These are phyloP conservation scores for Plecotus auritus DNA, from an alignment of 2,113 vertebrate genomes.

Conservation along the genomic window DNA sequence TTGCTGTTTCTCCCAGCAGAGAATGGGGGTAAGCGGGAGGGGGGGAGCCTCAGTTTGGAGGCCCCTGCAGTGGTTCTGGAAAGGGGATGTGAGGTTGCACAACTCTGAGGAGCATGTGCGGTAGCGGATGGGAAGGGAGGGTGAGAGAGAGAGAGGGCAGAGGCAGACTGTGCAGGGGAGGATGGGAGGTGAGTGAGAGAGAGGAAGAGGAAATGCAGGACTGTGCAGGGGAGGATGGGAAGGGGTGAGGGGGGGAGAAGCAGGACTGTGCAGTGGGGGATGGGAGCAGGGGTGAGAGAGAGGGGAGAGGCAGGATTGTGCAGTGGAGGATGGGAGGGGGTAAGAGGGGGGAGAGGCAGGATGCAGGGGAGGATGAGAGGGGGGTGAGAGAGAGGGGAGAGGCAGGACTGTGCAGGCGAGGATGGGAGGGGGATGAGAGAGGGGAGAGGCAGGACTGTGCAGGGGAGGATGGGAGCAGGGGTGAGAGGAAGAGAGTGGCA, in stretches of 20 bases:
- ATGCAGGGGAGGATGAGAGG: too few species aligned
- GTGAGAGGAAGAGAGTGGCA: accelerated
- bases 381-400: too few species aligned
- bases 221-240: too few species aligned
- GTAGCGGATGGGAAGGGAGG: neutral
- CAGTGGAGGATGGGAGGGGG: neutral
- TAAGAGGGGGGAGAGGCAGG: too few species aligned
- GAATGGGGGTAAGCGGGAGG: neutral
- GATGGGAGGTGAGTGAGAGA: too few species aligned
- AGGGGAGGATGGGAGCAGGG: neutral
- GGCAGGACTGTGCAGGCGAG: neutral
- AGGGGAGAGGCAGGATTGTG: too few species aligned
- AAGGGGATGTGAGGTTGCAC: accelerated
- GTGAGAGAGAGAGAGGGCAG: too few species aligned
- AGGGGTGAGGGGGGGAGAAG: too few species aligned
- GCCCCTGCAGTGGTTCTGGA: neutral
- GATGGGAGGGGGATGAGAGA: neutral
- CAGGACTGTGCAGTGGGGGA: too few species aligned
- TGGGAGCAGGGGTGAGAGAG: too few species aligned
- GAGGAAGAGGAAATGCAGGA: too few species aligned
- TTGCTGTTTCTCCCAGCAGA: neutral
- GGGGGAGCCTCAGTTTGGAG: neutral
- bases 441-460: accelerated
- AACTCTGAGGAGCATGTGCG: neutral
- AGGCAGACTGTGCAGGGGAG: too few species aligned